These are phyloP conservation scores for Manacus vitellinus DNA, from an alignment of 2,113 vertebrate species.

Conservation along the genomic window DNA sequence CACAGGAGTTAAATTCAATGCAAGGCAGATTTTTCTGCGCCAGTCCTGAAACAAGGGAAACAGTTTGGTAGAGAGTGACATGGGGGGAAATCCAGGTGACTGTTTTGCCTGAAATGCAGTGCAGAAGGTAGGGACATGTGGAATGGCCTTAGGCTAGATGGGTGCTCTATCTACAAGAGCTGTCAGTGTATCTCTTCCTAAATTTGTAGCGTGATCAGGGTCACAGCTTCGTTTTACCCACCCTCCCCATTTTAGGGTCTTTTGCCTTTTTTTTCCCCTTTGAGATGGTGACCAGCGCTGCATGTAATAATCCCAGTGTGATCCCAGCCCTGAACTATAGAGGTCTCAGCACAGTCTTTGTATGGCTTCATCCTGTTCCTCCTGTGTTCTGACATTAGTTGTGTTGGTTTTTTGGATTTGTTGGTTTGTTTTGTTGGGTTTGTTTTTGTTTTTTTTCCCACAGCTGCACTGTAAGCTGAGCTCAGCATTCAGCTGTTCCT, in stretches of 20 bases:
- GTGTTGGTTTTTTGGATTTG: background rate
- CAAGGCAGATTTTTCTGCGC: background rate
- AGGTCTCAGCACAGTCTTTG: slow-evolving; percentile 29
- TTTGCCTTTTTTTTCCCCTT: background rate
- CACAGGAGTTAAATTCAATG: background rate
- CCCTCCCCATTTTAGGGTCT: background rate
- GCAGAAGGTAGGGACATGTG: background rate
- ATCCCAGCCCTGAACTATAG: background rate
- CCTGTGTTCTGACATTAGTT: background rate
- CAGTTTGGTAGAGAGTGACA: background rate
- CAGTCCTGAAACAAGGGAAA: background rate
- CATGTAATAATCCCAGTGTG: background rate
- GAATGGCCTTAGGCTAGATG: background rate
- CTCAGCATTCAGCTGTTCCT: slow-evolving; percentile 59
- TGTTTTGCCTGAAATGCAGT: background rate
- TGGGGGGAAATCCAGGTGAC: background rate
- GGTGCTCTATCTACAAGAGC: background rate
- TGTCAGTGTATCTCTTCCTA: background rate
- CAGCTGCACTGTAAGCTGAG: slow-evolving; percentile 58
- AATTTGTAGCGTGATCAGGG: background rate
- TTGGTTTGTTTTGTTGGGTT: background rate
- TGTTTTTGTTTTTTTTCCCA: background rate
- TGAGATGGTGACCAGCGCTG: background rate
- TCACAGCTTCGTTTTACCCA: background rate
- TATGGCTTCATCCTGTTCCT: slow-evolving; percentile 11